These are phyloP conservation scores for Eulemur coronatus DNA, from an alignment of 2,797 vertebrate genomes.

Conservation along the genomic window DNA sequence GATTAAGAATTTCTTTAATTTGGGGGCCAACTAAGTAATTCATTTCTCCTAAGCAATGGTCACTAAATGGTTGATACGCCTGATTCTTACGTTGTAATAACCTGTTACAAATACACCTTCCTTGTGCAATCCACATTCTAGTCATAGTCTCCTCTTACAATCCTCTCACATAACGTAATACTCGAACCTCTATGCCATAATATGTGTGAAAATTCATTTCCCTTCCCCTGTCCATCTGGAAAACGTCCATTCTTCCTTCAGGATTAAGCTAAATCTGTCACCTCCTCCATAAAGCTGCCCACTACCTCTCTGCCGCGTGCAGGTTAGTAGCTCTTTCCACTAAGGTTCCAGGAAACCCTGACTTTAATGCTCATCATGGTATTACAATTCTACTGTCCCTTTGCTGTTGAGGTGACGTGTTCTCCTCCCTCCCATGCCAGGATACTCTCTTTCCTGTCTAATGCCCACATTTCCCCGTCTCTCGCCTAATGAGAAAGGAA, in stretches of 20 bases:
- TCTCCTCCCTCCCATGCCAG: neutral
- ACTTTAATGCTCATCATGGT: neutral
- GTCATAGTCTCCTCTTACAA: neutral
- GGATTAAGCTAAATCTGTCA: neutral
- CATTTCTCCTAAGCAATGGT: neutral
- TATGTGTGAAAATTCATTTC: slow-evolving; percentile 20
- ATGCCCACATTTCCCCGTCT: neutral
- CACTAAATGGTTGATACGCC: neutral
- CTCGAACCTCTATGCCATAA: neutral
- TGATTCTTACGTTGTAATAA: neutral
- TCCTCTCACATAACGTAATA: neutral
- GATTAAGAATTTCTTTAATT: neutral
- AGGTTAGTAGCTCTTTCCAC: neutral
- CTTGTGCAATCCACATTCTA: neutral
- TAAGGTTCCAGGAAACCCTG: neutral
- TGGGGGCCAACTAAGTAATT: neutral
- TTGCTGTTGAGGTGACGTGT: neutral
- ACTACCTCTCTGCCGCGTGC: neutral
- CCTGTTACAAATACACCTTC: neutral
- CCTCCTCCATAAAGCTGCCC: neutral
- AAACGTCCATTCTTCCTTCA: neutral
- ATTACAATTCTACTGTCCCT: neutral
- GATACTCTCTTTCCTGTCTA: neutral
- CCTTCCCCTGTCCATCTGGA: neutral
- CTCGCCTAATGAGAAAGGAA: neutral